A percentile compares a stretch with the other conserved stretches of the same genome.
Conservation (phyloP, 2,888 invertebrate species). For the Hemicrepidius hirtus region DNA sequence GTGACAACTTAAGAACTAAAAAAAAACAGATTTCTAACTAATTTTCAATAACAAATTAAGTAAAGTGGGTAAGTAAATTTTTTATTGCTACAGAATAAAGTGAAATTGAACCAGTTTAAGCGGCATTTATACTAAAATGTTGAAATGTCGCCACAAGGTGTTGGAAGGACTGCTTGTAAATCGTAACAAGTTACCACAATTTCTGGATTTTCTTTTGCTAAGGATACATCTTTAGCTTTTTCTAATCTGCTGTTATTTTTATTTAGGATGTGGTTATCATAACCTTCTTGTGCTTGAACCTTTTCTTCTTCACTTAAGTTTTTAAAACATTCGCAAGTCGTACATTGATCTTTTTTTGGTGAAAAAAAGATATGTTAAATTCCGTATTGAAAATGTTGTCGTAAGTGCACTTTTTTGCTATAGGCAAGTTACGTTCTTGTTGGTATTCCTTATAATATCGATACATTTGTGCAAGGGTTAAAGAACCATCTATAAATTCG, state of each 20-base stretch:
- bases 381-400: not conserved
- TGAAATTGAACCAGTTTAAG: slow-evolving; percentile 8
- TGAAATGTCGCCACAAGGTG: slow-evolving; percentile 20
- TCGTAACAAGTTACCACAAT: slow-evolving; percentile 10
- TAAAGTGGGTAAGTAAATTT: too few relatives aligned
- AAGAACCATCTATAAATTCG: slow-evolving; percentile 6
- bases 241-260: slow-evolving; percentile 10
- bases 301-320: slow-evolving; percentile 19
- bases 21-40: too few relatives aligned
- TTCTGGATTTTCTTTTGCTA: not conserved
- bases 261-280: not conserved
- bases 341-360: slow-evolving; percentile 25
- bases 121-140: slow-evolving; percentile 25
- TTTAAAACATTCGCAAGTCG: slow-evolving; percentile 14
- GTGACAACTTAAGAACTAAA: too few relatives aligned
- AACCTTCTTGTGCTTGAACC: not conserved
- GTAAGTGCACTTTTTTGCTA: not conserved
- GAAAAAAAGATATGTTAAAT: not conserved
- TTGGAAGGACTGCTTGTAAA: slow-evolving; percentile 15
- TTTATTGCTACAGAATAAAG: too few relatives aligned
- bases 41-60: too few relatives aligned
- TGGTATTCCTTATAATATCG: slow-evolving; percentile 1
- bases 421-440: not conserved
- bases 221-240: slow-evolving; percentile 10
- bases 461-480: slow-evolving; percentile 16